Percentiles rank a stretch among this genome's conserved stretches.
These are phyloP conservation scores for Pollachius pollachius DNA, from an alignment of 2,113 vertebrate species.

Conservation along the genomic window DNA sequence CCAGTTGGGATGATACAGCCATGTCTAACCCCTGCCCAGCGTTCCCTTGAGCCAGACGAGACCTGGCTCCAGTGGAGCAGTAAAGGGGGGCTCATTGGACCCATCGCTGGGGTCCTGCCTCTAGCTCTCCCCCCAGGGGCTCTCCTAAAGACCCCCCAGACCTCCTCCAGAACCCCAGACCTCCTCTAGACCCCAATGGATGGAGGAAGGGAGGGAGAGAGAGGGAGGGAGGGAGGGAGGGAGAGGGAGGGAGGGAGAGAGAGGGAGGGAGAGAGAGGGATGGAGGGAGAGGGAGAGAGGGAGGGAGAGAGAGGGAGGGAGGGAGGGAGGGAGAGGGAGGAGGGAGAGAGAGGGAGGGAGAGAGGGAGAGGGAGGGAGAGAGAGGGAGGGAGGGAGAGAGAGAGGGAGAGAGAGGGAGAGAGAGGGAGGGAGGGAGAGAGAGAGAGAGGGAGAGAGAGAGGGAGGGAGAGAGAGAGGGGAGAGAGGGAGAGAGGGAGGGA, in stretches of 20 bases:
- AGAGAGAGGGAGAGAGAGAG: background rate
- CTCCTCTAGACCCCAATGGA: background rate
- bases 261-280: background rate
- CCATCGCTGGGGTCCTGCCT: no score
- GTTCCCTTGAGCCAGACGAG: no score
- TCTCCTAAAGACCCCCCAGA: no score
- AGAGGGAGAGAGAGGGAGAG: background rate
- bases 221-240: background rate
- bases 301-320: background rate
- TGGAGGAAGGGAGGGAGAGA: background rate
- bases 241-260: background rate
- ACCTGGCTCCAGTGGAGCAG: no score
- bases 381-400: background rate
- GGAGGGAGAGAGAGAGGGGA: no score
- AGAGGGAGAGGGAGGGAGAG: background rate
- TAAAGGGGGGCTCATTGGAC: no score
- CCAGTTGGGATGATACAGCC: no score
- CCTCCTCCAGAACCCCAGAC: no score
- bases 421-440: background rate
- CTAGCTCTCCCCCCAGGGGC: no score
- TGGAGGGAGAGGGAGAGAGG: conserved; percentile 1
- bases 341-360: no score
- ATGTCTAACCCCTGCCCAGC: no score
- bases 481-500: background rate
- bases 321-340: no score